A percentile compares a stretch with the other conserved stretches of the same genome.
Conservation (phyloP, 1,140 invertebrate genomes). For the Bombus confusus region DNA sequence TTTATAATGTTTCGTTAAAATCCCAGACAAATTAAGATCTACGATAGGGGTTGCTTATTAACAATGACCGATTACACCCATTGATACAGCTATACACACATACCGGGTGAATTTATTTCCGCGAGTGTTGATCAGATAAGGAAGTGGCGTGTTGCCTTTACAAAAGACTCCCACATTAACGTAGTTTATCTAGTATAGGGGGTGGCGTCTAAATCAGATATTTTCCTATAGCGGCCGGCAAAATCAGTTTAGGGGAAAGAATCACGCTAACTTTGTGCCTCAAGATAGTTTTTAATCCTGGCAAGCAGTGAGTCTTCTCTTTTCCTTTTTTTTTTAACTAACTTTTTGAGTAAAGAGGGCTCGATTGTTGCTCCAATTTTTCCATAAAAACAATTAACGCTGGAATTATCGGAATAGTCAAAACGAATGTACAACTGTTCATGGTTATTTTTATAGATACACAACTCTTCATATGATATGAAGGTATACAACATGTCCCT, state of each 20-base stretch:
- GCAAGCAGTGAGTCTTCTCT: background rate
- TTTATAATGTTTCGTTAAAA: constrained; percentile 3
- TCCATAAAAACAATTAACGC: too few species aligned
- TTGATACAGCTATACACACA: background rate
- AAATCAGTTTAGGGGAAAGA: constrained; percentile 28
- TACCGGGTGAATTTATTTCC: constrained; percentile 35
- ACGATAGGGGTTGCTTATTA: constrained; percentile 32
- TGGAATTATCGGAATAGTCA: too few species aligned
- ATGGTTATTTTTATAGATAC: too few species aligned
- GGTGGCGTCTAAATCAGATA: constrained; percentile 40
- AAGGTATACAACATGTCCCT: too few species aligned
- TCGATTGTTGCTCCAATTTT: background rate
- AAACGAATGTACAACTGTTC: too few species aligned
- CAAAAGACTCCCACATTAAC: constrained; percentile 42
- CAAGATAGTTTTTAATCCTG: background rate
- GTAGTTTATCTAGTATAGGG: constrained; percentile 37
- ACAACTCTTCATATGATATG: too few species aligned
- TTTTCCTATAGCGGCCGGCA: background rate
- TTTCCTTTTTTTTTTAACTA: background rate
- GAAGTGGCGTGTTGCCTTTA: constrained; percentile 40
- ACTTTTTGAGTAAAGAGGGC: background rate
- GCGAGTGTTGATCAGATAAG: constrained; percentile 30
- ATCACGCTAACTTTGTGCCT: constrained; percentile 32
- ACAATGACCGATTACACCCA: constrained; percentile 28
- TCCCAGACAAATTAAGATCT: constrained; percentile 23